A percentile compares a stretch with the other conserved stretches of the same genome.
Evolutionary conservation across 2,888 invertebrate species (phyloP).

Genomic region (Latheticus oryzae): DNA sequence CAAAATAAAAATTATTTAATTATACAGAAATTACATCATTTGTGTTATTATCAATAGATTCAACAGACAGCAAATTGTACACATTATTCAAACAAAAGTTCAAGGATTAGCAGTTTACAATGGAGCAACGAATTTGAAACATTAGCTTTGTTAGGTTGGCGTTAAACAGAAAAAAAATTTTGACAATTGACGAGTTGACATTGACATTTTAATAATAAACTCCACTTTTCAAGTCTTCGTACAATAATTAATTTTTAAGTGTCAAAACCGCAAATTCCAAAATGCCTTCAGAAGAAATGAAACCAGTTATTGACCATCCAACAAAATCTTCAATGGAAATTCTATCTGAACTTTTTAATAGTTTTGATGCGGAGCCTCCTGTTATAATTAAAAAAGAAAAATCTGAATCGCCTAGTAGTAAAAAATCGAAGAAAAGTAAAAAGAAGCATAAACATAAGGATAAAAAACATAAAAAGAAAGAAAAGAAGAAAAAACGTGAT

Average conservation of each 20-base stretch:
- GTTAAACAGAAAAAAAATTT: too few species aligned
- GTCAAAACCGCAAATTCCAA: not conserved
- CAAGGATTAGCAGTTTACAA: too few species aligned
- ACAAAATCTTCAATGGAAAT: slow-evolving; percentile 82
- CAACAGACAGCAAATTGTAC: too few species aligned
- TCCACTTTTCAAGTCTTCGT: not conserved
- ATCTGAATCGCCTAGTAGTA: slow-evolving; percentile 64
- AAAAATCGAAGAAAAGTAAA: slow-evolving; percentile 70
- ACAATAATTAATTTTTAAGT: not conserved
- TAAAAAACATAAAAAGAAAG: slow-evolving; percentile 68
- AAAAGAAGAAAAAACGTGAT: slow-evolving; percentile 64
- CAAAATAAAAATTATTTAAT: too few species aligned
- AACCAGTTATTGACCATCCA: slow-evolving; percentile 53
- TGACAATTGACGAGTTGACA: not conserved
- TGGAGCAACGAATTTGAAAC: too few species aligned
- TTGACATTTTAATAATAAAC: slow-evolving; percentile 7
- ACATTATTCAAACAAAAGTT: too few species aligned
- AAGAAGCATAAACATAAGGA: slow-evolving; percentile 72
- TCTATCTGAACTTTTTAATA: slow-evolving; percentile 83
- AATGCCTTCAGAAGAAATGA: slow-evolving; percentile 43
- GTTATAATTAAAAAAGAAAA: slow-evolving; percentile 61
- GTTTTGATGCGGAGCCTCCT: slow-evolving; percentile 80
- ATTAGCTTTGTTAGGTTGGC: too few species aligned
- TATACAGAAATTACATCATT: too few species aligned
- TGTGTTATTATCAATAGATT: too few species aligned